Evolutionary conservation across 2,888 invertebrate genomes (phyloP), one percentile per base, ranked within the genome.

Genomic region (Platycnemis pennipes): DNA sequence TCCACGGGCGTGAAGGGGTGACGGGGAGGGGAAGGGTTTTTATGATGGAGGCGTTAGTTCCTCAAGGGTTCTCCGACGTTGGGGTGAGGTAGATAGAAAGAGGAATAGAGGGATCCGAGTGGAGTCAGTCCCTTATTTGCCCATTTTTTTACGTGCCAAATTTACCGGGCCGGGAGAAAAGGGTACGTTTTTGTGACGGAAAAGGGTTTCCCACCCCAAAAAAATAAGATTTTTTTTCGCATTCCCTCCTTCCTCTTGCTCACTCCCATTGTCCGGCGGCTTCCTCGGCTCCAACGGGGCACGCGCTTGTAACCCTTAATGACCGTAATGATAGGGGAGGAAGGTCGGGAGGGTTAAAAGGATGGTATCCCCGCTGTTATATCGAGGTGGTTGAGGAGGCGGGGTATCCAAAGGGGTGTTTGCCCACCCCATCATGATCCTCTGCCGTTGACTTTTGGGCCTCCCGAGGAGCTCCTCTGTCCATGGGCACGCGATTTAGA

Each of bases 251-350:
- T 7, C 4, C 63, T 63, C 63, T 22, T 77, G 77, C 77, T 16
- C 37, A 11, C 37, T 11, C 37, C 77, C 16, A 37, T 77, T 63
- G 63, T 63, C 63, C 63, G n/a, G 63, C n/a, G 63, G 5, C 13
- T 77, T 37, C 37, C 11, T 37, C 37, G 37, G 37, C 77, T 37
- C 77, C 8, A 37, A 0, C 37, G 37, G n/a, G 77, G 77, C 77
- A 77, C 77, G 31, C 77, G 37, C 77, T 77, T 77, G 77, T 37
- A 77, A 37, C 16, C 77, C 19, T 77, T 77, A 77, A 77, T 77
- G 77, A 77, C 37, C 77, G 37, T 77, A 77, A 77, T 77, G 77
- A 77, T 31, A 77, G 77, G 77, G 77, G 77, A 77, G 77, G 77
- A 13, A 31, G 77, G 37, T 4, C 13, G 4, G 37, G 26, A 37